Base-by-base conservation (phyloP, 1,140 invertebrate genomes). In the Bathynomus jamesi region DNA sequence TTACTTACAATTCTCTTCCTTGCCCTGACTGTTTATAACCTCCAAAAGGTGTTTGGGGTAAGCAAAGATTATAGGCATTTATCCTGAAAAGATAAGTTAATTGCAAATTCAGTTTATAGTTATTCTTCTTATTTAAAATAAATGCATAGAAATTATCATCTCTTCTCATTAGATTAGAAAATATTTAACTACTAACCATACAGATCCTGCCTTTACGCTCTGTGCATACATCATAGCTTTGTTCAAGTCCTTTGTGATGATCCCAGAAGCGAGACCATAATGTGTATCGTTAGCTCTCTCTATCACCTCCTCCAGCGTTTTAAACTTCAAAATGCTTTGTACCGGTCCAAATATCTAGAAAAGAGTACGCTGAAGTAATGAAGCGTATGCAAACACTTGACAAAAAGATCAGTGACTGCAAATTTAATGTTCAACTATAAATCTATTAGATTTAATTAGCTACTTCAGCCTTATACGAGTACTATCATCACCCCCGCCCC, bases 211-310 rank as follows among this genome's bases (percentile, higher is more conserved):
- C 74, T 92, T 84, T 0, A 96, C 87, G 70, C 86, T 85, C 76
- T 91, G 87, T 25, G 89, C 87, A 80, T 92, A 93, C 30, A 82
- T 85, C 28, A 94, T 78, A 8, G 92, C 92, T 67, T 87, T 92
- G 78, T 93, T 88, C 24, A 97, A 86, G 81, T 96, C 87, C 63
- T 92, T 93, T 11, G 94, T 96, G 21, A 96, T 83, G 31, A 97
- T 86, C 3, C 90, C 93, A 70, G 94, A 89, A 24, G 91, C 95
- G 8, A 98, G 85, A 4, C 95, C 95, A 81, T 96, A 98, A 60
- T 85, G 84, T 2, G 93, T 93, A 76, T 90, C 87, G 80, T 98
- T 96, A 0, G 93, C 90, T 68, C 94, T 86, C 72, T 93, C 89
- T 40, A 98, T 90, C 0, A 93, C 88, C 83, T 98, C 95, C 0